These are phyloP conservation scores for Tholera decimalis DNA, from an alignment of 2,888 invertebrate species.

Conservation along the genomic window DNA sequence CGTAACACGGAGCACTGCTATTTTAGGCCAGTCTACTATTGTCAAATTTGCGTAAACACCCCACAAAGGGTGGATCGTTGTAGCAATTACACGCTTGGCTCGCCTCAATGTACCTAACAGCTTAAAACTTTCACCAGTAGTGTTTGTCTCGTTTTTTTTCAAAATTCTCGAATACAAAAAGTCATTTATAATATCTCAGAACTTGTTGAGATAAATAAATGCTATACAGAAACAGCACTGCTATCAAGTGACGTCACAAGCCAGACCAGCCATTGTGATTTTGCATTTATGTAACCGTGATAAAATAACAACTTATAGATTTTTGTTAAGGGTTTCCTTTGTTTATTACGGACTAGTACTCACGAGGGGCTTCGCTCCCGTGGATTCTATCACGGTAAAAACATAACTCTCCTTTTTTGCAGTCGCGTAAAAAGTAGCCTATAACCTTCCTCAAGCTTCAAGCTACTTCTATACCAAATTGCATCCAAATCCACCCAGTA, in stretches of 20 bases:
- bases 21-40: slow-evolving; percentile 61
- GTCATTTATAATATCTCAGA: neutral
- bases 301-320: too few species aligned
- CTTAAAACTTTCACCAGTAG: slow-evolving; percentile 38
- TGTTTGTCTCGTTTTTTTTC: neutral
- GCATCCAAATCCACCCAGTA: too few species aligned
- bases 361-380: too few species aligned
- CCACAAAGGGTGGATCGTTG: slow-evolving; percentile 57
- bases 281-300: neutral
- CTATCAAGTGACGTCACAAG: neutral
- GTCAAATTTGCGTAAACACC: slow-evolving; percentile 62
- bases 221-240: neutral
- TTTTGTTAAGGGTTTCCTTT: too few species aligned
- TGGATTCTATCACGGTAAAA: too few species aligned
- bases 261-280: neutral
- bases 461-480: too few species aligned
- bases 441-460: too few species aligned
- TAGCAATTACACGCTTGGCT: slow-evolving; percentile 58
- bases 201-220: neutral
- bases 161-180: neutral
- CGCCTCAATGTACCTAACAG: slow-evolving; percentile 7
- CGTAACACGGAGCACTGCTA: slow-evolving; percentile 58
- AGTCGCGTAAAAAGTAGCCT: too few species aligned
- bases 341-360: too few species aligned
- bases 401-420: too few species aligned